These are phyloP conservation scores for Pemphigus obesinymphae DNA, from an alignment of 1,140 invertebrate species.

Conservation along the genomic window DNA sequence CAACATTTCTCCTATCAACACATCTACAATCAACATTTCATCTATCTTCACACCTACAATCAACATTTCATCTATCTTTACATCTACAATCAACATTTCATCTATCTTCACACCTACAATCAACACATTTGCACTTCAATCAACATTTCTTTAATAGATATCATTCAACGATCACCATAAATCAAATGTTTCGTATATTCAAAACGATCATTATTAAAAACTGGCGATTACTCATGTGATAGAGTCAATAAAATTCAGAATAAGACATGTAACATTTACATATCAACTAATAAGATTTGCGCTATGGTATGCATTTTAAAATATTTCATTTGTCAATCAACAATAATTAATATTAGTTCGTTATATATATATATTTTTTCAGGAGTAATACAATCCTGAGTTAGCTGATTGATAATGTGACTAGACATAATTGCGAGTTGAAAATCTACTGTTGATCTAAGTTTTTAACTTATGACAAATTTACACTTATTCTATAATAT, in stretches of 20 bases:
- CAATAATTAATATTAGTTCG: too few relatives aligned
- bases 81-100: not conserved
- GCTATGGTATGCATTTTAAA: not conserved
- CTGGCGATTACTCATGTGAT: not conserved
- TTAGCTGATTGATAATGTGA: not conserved
- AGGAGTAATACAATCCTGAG: not conserved
- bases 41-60: not conserved
- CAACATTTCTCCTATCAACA: not conserved
- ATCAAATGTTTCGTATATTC: too few relatives aligned
- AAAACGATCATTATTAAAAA: not conserved
- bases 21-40: not conserved
- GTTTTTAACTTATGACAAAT: not conserved
- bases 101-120: not conserved
- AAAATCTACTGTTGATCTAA: conserved; percentile 11
- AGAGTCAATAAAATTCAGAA: not conserved
- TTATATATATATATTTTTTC: not conserved
- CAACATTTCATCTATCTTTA: not conserved
- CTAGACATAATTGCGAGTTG: not conserved
- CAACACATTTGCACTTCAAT: not conserved
- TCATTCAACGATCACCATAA: too few relatives aligned
- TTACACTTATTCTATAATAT: not conserved
- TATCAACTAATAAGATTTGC: not conserved
- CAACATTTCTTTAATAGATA: too few relatives aligned
- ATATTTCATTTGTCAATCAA: not conserved
- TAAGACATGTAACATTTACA: not conserved